These are phyloP conservation scores for Trematocara zebra DNA, from an alignment of 2,113 vertebrate species.

Conservation along the genomic window DNA sequence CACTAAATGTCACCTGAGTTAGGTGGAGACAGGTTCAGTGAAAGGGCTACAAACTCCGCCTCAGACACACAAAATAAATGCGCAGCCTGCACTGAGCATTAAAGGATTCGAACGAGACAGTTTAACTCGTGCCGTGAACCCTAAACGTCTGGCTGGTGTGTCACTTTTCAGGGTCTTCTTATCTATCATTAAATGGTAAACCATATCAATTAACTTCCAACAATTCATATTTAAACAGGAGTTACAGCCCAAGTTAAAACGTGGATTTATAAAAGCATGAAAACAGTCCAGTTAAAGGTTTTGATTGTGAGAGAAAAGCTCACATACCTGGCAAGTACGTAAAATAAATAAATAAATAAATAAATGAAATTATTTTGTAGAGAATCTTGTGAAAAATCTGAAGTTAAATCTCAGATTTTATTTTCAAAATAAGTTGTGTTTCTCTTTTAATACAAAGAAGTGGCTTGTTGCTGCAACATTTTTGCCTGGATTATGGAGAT, in stretches of 20 bases:
- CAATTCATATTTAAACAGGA: background rate
- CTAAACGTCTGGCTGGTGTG: background rate
- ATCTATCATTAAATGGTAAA: background rate
- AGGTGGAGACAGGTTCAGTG: conserved; percentile 10
- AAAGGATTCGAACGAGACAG: background rate
- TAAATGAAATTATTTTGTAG: background rate
- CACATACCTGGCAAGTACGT: background rate
- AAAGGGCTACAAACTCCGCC: conserved; percentile 1
- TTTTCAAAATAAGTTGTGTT: background rate
- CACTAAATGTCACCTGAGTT: conserved; percentile 51
- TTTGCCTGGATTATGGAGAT: background rate
- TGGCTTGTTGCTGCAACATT: background rate
- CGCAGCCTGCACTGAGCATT: background rate
- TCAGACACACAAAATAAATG: background rate
- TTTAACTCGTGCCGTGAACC: background rate
- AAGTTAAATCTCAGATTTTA: background rate
- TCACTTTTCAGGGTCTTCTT: background rate
- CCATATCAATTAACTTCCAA: background rate
- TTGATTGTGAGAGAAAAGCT: background rate
- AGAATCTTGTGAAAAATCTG: background rate
- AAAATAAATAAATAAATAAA: background rate
- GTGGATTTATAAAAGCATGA: background rate
- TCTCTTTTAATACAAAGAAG: background rate
- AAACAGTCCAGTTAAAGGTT: background rate
- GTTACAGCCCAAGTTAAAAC: background rate